phyloP scores from a whole-genome alignment of 2,113 vertebrate species.

The Platysteira castanea region DNA sequence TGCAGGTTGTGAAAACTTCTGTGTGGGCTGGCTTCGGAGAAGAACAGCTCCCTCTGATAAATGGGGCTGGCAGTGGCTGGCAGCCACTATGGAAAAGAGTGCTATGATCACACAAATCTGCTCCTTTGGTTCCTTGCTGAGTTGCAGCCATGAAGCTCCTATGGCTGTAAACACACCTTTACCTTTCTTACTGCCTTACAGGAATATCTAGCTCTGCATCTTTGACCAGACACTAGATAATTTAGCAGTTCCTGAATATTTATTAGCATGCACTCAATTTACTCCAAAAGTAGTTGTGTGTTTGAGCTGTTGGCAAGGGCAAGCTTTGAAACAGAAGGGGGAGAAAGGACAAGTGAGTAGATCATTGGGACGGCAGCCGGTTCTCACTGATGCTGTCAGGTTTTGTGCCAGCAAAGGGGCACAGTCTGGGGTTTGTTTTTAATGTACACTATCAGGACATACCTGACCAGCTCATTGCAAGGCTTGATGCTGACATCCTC shows the following conservation, averaged over 20 bases:
- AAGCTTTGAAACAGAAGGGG: neutral
- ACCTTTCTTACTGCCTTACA: neutral
- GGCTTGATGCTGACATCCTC: neutral
- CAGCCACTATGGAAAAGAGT: neutral
- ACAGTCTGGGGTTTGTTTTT: neutral
- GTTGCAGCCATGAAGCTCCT: neutral
- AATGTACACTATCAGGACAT: neutral
- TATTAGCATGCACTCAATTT: neutral
- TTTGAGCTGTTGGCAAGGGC: neutral
- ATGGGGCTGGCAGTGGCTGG: neutral
- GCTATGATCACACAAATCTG: constrained; percentile 5
- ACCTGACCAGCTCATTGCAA: neutral
- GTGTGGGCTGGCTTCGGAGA: constrained; percentile 1
- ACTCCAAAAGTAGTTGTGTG: neutral
- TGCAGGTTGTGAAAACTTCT: neutral
- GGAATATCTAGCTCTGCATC: neutral
- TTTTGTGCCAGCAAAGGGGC: neutral
- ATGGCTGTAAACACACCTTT: neutral
- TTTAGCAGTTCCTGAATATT: neutral
- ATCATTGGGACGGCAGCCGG: no score
- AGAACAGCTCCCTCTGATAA: neutral
- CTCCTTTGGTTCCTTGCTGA: constrained; percentile 18
- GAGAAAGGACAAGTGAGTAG: neutral
- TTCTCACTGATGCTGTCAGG: neutral
- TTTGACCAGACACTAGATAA: neutral